A percentile compares a stretch with the other conserved stretches of the same genome.
phyloP scores from a whole-genome alignment of 2,888 invertebrate genomes.

The Megaustenia siamemsis region DNA sequence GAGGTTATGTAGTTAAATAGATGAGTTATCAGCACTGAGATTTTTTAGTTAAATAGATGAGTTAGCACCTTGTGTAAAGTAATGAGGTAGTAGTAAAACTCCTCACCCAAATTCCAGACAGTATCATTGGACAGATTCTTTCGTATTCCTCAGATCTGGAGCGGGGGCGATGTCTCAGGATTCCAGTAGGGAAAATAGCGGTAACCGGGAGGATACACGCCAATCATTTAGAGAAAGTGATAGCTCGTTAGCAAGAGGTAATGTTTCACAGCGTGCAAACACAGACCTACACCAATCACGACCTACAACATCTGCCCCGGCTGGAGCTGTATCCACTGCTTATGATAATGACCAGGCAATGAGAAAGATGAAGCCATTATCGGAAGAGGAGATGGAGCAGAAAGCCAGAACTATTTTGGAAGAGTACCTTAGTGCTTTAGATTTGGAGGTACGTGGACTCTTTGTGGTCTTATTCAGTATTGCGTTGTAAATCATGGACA shows the following conservation, averaged over 20 bases:
- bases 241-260: slow-evolving; percentile 38
- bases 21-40: too few species aligned
- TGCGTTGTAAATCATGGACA: too few species aligned
- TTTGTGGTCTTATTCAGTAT: too few species aligned
- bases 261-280: slow-evolving; percentile 33
- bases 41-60: too few species aligned
- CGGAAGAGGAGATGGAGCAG: slow-evolving; percentile 79
- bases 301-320: neutral
- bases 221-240: slow-evolving; percentile 52
- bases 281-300: slow-evolving; percentile 4
- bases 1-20: too few species aligned
- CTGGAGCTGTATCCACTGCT: neutral
- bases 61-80: too few species aligned
- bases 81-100: too few species aligned
- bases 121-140: too few species aligned
- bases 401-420: slow-evolving; percentile 81
- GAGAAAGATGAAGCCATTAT: slow-evolving; percentile 58
- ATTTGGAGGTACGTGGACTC: slow-evolving; percentile 81
- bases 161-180: slow-evolving; percentile 61
- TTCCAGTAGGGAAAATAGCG: slow-evolving; percentile 67
- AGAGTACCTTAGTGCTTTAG: slow-evolving; percentile 81
- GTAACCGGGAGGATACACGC: slow-evolving; percentile 60
- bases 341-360: slow-evolving; percentile 36
- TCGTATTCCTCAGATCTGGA: slow-evolving; percentile 55
- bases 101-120: too few species aligned